These are phyloP conservation scores for Xestia sexstrigata DNA, from an alignment of 2,888 invertebrate species.

Conservation along the genomic window DNA sequence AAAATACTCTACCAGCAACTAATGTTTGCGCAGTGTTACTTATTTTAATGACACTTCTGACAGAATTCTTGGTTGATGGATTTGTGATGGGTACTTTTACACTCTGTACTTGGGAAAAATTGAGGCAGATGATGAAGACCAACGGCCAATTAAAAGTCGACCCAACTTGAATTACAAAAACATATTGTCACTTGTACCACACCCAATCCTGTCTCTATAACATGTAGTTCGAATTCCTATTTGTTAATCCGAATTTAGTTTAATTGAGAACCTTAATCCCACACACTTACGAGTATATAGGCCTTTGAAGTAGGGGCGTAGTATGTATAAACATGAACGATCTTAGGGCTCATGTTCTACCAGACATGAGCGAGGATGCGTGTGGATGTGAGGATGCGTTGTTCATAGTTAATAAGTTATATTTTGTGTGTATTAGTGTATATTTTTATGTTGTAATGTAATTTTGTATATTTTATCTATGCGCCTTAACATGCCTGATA, in stretches of 20 bases:
- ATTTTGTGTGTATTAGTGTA: too few relatives aligned
- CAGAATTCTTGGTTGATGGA: not conserved
- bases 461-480: too few relatives aligned
- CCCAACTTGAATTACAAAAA: not conserved
- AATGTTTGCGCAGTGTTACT: not conserved
- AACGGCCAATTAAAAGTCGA: not conserved
- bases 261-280: conserved; percentile 61
- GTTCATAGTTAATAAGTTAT: too few relatives aligned
- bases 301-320: conserved; percentile 46
- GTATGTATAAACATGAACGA: conserved; percentile 23
- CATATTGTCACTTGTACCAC: conserved; percentile 50
- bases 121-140: not conserved
- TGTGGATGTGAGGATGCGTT: too few relatives aligned
- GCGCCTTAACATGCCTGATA: too few relatives aligned
- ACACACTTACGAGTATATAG: conserved; percentile 52
- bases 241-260: conserved; percentile 62
- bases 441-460: too few relatives aligned
- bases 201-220: conserved; percentile 38
- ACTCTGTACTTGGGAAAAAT: not conserved
- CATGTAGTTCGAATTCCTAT: conserved; percentile 57
- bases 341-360: not conserved
- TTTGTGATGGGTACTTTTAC: not conserved
- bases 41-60: too few relatives aligned
- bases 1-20: not conserved
- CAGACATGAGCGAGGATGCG: not conserved